These are phyloP conservation scores for Paraplagusia blochii DNA, from an alignment of 2,113 vertebrate genomes.

Conservation along the genomic window DNA sequence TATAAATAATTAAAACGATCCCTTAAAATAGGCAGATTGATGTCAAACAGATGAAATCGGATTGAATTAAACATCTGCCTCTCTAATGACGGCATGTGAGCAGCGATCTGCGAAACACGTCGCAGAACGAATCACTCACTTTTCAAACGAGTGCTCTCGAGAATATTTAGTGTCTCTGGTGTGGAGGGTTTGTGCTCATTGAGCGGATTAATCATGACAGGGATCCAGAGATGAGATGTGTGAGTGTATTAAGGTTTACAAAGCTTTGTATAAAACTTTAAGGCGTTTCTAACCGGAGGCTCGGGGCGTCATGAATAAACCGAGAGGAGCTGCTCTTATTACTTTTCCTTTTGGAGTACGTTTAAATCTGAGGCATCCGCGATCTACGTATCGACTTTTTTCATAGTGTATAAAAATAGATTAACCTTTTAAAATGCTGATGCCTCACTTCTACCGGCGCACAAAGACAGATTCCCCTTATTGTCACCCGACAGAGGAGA, in stretches of 20 bases:
- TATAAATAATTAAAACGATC: too few species aligned
- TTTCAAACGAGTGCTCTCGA: conserved; percentile 28
- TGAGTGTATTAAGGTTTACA: conserved; percentile 43
- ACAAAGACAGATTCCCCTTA: not conserved
- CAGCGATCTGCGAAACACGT: conserved; percentile 15
- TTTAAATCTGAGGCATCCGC: not conserved
- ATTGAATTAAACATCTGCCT: conserved; percentile 18
- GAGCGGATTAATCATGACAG: conserved; percentile 55
- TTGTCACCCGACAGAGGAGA: not conserved
- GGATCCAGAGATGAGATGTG: conserved; percentile 42
- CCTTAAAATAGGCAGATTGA: too few species aligned
- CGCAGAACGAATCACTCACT: conserved; percentile 24
- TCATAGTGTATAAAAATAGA: conserved; percentile 23
- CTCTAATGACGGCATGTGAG: conserved; percentile 19
- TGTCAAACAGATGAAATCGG: too few species aligned
- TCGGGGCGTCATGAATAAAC: conserved; percentile 24
- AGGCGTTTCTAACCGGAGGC: conserved; percentile 37
- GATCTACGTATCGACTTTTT: conserved; percentile 19
- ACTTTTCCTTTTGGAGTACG: conserved; percentile 21
- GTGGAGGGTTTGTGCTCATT: conserved; percentile 24
- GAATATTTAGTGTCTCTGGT: conserved; percentile 43
- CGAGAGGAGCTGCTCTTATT: conserved; percentile 10
- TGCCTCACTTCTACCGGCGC: conserved; percentile 1
- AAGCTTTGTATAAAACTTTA: conserved; percentile 47
- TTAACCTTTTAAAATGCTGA: conserved; percentile 11